phyloP scores from a whole-genome alignment of 2,113 vertebrate species.

The Taxidea taxus region DNA sequence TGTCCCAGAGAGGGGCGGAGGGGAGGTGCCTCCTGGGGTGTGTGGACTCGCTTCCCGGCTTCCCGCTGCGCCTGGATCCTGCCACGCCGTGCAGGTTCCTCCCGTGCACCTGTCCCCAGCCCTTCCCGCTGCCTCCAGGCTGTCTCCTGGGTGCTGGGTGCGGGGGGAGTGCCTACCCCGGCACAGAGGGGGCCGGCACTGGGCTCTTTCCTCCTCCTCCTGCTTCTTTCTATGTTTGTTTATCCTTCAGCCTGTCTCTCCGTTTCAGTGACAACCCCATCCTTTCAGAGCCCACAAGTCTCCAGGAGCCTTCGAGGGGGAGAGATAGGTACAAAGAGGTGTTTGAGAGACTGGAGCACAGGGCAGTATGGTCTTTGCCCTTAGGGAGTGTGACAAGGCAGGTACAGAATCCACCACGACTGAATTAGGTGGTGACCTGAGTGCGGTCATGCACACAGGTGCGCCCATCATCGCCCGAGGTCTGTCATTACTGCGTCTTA shows the following conservation, averaged over 20 bases:
- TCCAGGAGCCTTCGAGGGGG: neutral
- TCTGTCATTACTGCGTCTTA: neutral
- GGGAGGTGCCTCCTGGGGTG: neutral
- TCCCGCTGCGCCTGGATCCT: neutral
- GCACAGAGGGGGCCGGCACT: neutral
- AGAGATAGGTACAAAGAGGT: neutral
- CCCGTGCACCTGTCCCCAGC: neutral
- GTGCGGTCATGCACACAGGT: neutral
- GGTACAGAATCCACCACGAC: neutral
- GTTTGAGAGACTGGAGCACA: neutral
- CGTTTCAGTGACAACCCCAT: neutral
- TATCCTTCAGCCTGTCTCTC: neutral
- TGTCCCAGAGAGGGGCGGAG: neutral
- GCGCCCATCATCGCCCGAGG: neutral
- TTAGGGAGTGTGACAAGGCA: neutral
- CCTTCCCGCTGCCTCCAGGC: neutral
- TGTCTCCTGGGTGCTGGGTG: neutral
- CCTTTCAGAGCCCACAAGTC: neutral
- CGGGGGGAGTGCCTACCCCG: neutral
- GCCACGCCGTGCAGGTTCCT: neutral
- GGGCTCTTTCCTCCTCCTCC: neutral
- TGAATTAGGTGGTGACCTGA: neutral
- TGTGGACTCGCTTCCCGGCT: neutral
- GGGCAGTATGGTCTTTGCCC: neutral
- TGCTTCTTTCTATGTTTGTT: neutral